Evolutionary conservation across 2,797 vertebrate species (phyloP), one percentile per base, ranked within the genome.

Genomic region (Cynodonichthys magdalenae): DNA sequence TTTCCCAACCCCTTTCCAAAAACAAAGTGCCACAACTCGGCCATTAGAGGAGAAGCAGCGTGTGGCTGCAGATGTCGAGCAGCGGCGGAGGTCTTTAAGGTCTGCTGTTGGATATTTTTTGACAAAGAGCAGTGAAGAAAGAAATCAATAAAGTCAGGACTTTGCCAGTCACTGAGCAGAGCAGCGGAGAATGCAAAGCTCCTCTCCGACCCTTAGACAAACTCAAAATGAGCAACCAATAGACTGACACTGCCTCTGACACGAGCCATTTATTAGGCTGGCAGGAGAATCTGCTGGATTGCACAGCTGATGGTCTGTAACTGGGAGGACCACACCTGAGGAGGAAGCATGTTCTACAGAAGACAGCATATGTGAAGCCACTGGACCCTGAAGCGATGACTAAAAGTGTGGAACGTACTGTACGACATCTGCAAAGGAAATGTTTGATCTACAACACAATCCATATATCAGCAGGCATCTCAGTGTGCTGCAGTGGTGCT

Each of bases 141-240:
- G 94, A 95, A 96, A 97, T 98, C 96, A 94, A 97, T 97, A 96
- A 95, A 95, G 95, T 95, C 95, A 95, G 94, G 93, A 87, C 87
- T 82, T 89, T 92, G 94, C 93, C 91, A 93, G 95, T 94, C 92
- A 91, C 90, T 71, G 89, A 82, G 79, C 87, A 88, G 89, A 76
- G 93, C 91, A 81, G 90, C 90, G 77, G 90, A 81, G 79, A 90
- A 86, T 86, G 87, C 88, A 89, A 86, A 89, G 85, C 87, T 83
- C 80, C 87, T 89, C 93, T 95, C 92, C 92, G 92, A 94, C 93
- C 93, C 66, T 89, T 76, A 92, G 94, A 96, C 94, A 93, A 95
- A 94, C 95, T 91, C 94, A 94, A 95, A 95, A 91, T 93, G 93
- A 95, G 95, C 94, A 94, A 94, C 93, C 95, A 92, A 93, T 92